Conservation (phyloP, 2,797 vertebrate genomes). For the Macropus fuliginosus region DNA sequence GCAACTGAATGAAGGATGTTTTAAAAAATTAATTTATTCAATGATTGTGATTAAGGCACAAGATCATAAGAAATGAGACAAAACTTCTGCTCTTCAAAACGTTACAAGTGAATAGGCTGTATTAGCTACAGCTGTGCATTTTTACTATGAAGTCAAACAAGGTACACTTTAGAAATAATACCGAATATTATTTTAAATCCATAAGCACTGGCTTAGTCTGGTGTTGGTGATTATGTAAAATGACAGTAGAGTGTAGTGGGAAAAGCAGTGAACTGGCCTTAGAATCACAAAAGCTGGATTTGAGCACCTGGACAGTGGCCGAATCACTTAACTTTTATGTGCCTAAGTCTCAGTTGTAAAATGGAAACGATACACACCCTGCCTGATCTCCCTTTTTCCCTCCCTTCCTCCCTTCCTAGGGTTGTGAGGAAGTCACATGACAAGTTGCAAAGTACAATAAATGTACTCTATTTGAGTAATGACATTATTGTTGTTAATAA, state of each 20-base stretch:
- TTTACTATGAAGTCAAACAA: neutral
- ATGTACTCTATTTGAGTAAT: neutral
- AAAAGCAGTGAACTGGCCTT: neutral
- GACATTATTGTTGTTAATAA: neutral
- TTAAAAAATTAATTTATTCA: neutral
- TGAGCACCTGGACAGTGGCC: neutral
- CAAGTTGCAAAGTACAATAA: neutral
- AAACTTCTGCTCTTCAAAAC: neutral
- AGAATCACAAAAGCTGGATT: neutral
- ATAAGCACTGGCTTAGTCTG: neutral
- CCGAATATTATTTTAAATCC: neutral
- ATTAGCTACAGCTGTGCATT: neutral
- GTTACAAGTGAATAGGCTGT: neutral
- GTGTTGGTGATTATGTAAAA: neutral
- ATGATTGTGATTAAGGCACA: neutral
- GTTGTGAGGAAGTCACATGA: neutral
- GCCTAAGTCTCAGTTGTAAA: neutral
- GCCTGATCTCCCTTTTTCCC: neutral
- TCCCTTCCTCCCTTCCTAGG: too few relatives aligned
- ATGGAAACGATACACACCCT: neutral
- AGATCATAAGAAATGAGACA: neutral
- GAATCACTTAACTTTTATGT: neutral
- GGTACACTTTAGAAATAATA: neutral
- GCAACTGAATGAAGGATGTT: neutral
- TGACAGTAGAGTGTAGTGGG: neutral